phyloP scores from a whole-genome alignment of 2,888 invertebrate species.

The Listrodromus nycthemerus region DNA sequence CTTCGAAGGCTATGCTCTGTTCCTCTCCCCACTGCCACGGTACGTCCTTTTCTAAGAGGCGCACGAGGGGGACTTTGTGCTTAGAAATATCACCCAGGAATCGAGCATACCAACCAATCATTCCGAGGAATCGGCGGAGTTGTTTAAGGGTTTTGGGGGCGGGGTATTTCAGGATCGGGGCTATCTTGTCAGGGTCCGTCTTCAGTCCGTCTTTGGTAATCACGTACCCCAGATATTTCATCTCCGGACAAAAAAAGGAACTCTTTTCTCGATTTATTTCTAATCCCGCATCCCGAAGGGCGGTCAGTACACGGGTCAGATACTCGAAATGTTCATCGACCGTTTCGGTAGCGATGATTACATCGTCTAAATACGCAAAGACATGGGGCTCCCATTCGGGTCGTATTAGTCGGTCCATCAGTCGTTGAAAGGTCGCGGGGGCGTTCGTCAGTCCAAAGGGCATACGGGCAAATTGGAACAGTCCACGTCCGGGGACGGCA shows the following conservation, averaged over 20 bases:
- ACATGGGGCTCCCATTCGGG: conserved; percentile 37
- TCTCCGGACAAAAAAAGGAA: not conserved
- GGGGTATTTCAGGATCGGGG: no score
- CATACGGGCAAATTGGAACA: no score
- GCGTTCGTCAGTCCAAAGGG: not conserved
- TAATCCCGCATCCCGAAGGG: conserved; percentile 39
- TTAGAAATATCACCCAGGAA: no score
- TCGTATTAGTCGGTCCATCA: conserved; percentile 44
- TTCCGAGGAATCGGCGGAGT: no score
- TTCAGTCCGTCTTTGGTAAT: not conserved
- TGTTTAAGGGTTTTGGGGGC: no score
- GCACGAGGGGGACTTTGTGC: no score
- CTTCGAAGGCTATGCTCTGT: not conserved
- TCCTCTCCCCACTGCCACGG: not conserved
- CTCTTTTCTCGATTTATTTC: conserved; percentile 24
- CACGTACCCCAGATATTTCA: conserved; percentile 33
- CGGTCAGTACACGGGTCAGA: conserved; percentile 31
- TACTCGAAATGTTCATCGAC: conserved; percentile 49
- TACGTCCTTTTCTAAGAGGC: no score
- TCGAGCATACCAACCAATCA: no score
- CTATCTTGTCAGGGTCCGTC: no score
- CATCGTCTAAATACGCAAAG: conserved; percentile 54
- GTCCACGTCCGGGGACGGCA: not conserved
- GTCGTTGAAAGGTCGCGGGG: conserved; percentile 42
- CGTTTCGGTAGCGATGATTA: conserved; percentile 41